Evolutionary conservation across 2,113 vertebrate genomes (phyloP).

Genomic region (Pelecanus crispus): DNA sequence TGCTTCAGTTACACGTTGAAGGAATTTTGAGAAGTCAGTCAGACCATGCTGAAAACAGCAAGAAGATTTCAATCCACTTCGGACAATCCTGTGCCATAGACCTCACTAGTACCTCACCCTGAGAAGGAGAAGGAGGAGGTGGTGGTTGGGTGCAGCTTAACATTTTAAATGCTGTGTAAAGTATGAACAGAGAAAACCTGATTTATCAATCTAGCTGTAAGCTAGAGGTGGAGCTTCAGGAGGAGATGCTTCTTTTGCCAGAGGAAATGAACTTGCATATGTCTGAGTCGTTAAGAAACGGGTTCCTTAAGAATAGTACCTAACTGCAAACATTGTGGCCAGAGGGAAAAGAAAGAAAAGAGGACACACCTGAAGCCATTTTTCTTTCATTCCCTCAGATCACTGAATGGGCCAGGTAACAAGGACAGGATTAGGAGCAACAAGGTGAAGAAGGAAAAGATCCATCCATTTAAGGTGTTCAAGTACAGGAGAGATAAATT

Average conservation of each 20-base stretch:
- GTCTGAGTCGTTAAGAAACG: neutral
- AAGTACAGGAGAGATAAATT: neutral
- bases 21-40: neutral
- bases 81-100: too few species aligned
- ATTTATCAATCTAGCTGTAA: neutral
- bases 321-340: neutral
- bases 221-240: too few species aligned
- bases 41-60: neutral
- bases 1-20: neutral
- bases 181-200: neutral
- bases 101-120: neutral
- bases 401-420: neutral
- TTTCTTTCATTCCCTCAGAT: neutral
- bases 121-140: neutral
- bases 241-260: neutral
- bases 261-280: neutral
- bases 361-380: neutral
- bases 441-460: neutral
- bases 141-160: neutral
- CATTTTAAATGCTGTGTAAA: fast-evolving
- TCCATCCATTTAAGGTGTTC: neutral
- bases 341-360: neutral
- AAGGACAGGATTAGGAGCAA: neutral
- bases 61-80: neutral
- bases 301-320: neutral